Percentiles rank a stretch among this genome's conserved stretches.
These are phyloP conservation scores for Holocentrus rufus DNA, from an alignment of 2,797 vertebrate species.

Conservation along the genomic window DNA sequence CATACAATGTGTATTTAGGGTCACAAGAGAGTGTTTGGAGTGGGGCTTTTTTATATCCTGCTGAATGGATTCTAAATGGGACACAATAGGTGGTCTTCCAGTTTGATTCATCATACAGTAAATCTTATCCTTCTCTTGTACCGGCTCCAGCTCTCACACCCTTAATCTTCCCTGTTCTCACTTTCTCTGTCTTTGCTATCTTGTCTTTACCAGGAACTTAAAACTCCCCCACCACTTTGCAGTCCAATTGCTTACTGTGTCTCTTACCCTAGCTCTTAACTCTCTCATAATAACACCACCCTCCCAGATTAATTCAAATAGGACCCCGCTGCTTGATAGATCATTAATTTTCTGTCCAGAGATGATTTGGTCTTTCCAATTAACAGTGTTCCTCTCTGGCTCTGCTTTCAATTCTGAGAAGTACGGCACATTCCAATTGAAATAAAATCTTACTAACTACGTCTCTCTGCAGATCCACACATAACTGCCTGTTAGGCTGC, in stretches of 20 bases:
- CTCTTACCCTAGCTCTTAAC: conserved; percentile 1
- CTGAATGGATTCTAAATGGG: conserved; percentile 3
- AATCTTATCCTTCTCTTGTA: conserved; percentile 9
- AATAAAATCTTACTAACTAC: background rate
- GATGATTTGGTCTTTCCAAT: conserved; percentile 13
- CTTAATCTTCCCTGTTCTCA: background rate
- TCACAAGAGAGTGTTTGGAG: conserved; percentile 16
- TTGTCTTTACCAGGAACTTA: too few species aligned
- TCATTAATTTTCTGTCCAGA: background rate
- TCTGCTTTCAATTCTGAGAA: background rate
- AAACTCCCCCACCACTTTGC: conserved; percentile 1
- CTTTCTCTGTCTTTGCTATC: background rate
- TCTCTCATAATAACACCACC: background rate
- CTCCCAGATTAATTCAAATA: background rate
- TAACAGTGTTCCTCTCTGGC: background rate
- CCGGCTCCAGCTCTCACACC: conserved; percentile 1
- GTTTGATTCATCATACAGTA: conserved; percentile 20
- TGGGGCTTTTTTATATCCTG: conserved; percentile 3
- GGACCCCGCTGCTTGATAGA: conserved; percentile 3
- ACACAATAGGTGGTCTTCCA: conserved; percentile 22
- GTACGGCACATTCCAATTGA: background rate
- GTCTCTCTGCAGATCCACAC: background rate
- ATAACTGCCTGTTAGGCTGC: background rate
- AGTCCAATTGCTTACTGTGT: background rate
- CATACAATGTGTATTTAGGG: conserved; percentile 24